Conservation (phyloP, 2,888 invertebrate species). For the Kryphioiulus occultus region DNA sequence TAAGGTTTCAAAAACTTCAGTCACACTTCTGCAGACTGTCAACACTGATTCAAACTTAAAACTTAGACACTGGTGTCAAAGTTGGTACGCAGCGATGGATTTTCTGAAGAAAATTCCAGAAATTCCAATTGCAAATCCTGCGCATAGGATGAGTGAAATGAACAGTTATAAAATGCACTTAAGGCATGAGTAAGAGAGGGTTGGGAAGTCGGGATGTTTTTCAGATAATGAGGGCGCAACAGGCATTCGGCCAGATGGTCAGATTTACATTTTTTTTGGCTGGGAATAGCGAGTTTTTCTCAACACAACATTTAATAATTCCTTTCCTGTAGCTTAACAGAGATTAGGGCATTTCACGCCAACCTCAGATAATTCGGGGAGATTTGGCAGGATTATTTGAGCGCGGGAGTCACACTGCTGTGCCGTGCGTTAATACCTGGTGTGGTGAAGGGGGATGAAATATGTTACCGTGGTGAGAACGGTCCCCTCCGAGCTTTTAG, state of each 20-base stretch:
- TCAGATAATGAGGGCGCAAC: conserved; percentile 24
- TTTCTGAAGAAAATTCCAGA: no score
- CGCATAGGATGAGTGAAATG: background rate
- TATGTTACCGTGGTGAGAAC: conserved; percentile 36
- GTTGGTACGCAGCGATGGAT: background rate
- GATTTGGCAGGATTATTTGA: conserved; percentile 29
- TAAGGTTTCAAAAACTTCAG: no score
- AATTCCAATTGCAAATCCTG: background rate
- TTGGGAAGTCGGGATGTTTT: background rate
- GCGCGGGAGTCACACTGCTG: conserved; percentile 32
- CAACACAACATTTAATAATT: conserved; percentile 25
- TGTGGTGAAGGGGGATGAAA: conserved; percentile 39
- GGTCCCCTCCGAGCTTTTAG: conserved; percentile 21
- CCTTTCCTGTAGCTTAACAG: conserved; percentile 34
- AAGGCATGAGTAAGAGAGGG: background rate
- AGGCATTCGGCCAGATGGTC: conserved; percentile 27
- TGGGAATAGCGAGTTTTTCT: background rate
- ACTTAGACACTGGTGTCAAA: background rate
- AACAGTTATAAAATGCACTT: background rate
- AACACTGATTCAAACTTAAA: background rate
- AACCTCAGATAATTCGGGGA: conserved; percentile 21
- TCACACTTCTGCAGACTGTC: background rate
- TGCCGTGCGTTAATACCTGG: conserved; percentile 19
- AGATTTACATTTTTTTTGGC: background rate
- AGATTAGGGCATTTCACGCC: conserved; percentile 39